Percentiles rank a stretch among this genome's conserved stretches.
Conservation (phyloP, 2,888 invertebrate genomes). For the Xylophagus ater region DNA sequence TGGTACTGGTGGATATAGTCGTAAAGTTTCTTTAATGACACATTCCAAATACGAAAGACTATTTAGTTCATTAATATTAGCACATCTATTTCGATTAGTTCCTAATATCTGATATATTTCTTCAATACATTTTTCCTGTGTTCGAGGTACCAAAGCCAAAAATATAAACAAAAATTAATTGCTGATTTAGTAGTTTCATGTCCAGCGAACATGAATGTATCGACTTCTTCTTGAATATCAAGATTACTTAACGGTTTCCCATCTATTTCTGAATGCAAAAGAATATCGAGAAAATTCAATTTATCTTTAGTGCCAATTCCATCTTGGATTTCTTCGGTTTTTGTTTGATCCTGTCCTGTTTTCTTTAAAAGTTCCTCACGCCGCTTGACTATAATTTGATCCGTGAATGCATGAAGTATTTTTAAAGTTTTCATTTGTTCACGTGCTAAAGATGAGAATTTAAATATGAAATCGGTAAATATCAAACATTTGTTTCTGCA, state of each 20-base stretch:
- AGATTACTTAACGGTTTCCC: conserved; percentile 47
- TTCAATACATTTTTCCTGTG: conserved; percentile 40
- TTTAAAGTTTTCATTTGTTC: conserved; percentile 41
- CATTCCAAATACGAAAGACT: conserved; percentile 16
- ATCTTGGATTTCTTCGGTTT: conserved; percentile 18
- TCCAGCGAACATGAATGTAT: conserved; percentile 62
- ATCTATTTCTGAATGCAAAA: conserved; percentile 49
- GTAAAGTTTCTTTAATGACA: conserved; percentile 17
- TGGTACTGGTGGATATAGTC: conserved; percentile 17
- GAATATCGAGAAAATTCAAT: conserved; percentile 55
- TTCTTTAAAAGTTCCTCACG: conserved; percentile 31
- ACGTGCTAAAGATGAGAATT: conserved; percentile 47
- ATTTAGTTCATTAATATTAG: conserved; percentile 26
- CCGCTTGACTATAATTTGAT: conserved; percentile 44
- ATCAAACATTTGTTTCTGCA: conserved; percentile 37
- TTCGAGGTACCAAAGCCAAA: conserved; percentile 39
- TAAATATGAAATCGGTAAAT: conserved; percentile 33
- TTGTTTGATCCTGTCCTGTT: conserved; percentile 11
- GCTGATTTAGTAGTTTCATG: conserved; percentile 45
- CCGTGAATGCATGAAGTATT: conserved; percentile 44
- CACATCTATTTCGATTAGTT: conserved; percentile 24
- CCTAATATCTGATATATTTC: conserved; percentile 40
- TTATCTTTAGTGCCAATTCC: conserved; percentile 47
- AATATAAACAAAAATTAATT: conserved; percentile 42
- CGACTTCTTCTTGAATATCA: conserved; percentile 56